These are phyloP conservation scores for Synergus gifuensis DNA, from an alignment of 2,888 invertebrate species.

Conservation along the genomic window DNA sequence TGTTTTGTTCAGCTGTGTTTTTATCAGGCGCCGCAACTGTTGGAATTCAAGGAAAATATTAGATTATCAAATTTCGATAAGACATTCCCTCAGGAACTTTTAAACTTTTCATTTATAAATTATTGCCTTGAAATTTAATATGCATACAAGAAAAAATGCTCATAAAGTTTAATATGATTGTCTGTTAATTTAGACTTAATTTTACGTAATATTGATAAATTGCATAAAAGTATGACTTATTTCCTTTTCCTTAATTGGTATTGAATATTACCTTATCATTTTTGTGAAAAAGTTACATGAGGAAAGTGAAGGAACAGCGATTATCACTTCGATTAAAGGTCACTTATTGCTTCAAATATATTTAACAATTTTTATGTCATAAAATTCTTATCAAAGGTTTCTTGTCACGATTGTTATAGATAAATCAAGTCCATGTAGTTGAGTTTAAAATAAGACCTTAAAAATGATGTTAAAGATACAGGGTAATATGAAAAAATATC, in stretches of 20 bases:
- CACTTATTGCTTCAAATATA: slow-evolving; percentile 4
- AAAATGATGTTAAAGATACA: neutral
- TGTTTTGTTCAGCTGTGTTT: neutral
- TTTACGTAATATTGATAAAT: neutral
- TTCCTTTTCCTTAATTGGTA: neutral
- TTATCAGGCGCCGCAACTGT: slow-evolving; percentile 3
- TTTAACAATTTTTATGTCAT: neutral
- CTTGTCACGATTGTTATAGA: neutral
- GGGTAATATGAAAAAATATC: neutral
- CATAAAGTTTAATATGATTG: neutral
- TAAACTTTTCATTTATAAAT: neutral
- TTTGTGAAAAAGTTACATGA: neutral
- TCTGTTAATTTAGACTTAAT: neutral
- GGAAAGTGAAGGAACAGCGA: neutral
- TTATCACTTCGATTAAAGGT: slow-evolving; percentile 31
- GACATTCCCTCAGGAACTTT: neutral
- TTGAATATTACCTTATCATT: neutral
- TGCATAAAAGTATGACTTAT: neutral
- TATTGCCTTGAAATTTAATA: neutral
- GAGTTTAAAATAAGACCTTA: neutral
- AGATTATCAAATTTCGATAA: slow-evolving; percentile 20
- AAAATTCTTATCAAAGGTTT: neutral
- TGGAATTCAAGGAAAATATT: neutral
- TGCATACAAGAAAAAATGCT: neutral
- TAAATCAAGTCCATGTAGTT: neutral